Base-by-base conservation (phyloP, 2,888 invertebrate genomes). In the Oligia latruncula region DNA sequence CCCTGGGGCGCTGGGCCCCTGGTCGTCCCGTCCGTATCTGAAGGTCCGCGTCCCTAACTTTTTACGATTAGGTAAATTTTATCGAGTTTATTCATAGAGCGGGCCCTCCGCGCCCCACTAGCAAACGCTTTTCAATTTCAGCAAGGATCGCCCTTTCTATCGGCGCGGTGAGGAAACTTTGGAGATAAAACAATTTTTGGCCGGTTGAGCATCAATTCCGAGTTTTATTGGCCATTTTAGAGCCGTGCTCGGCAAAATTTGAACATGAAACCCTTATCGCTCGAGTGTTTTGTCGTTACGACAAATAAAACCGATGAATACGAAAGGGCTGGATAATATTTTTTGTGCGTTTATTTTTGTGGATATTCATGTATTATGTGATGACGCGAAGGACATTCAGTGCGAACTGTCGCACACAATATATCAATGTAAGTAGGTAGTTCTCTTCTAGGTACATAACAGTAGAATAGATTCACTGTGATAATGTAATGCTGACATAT, bases 61-160 rank as follows among this genome's bases (percentile, higher is more conserved):
- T 94, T 94, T 92, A 92, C 93, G 94, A 94, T 94, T 93, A 93
- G 92, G 92, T 93, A 95, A 95, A 95, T 94, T 94, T 93, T 92
- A 93, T 93, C 91, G 92, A 92, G 92, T 95, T 94, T 94, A 96
- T 96, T 95, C 95, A 95, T 95, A 94, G 92, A 93, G 91, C 86
- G 89, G 71, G 87, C 86, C 91, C 92, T 81, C 74, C 71, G 87
- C 85, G 85, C 91, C 89, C 89, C 87, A 87, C 87, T 88, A 85
- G 84, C 86, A 78, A 88, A 92, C 91, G 92, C 91, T 94, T 95
- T 94, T 95, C 95, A 93, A 95, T 95, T 95, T 95, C 94, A 95
- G 94, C 94, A 94, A 94, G 93, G 92, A 91, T 92, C 91, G 91
- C 88, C 91, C 91, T 91, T 88, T 88, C 88, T 92, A 91, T 91